phyloP scores from a whole-genome alignment of 2,113 vertebrate genomes.

The Embiotoca jacksoni region DNA sequence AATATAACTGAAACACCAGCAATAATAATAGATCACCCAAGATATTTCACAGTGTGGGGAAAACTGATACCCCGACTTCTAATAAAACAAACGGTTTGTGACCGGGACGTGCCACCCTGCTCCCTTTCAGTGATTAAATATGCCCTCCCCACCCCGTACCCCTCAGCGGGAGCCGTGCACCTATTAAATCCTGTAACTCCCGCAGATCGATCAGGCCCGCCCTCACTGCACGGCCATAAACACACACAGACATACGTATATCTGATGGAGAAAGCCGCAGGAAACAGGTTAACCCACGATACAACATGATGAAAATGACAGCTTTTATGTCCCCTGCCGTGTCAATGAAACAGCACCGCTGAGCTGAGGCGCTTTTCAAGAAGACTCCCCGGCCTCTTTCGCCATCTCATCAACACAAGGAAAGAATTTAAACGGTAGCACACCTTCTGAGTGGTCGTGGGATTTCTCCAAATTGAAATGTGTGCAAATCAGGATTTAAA shows the following conservation, averaged over 20 bases:
- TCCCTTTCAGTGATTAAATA: constrained; percentile 80
- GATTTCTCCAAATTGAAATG: constrained; percentile 30
- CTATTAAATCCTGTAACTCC: constrained; percentile 80
- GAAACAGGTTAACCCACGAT: constrained; percentile 76
- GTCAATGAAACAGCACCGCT: constrained; percentile 61
- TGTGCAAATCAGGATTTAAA: constrained; percentile 14
- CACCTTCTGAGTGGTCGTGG: constrained; percentile 15
- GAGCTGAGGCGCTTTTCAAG: constrained; percentile 56
- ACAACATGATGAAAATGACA: constrained; percentile 79
- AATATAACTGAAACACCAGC: constrained; percentile 15
- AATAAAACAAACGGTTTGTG: constrained; percentile 75
- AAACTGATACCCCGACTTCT: constrained; percentile 52
- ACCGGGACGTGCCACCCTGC: constrained; percentile 64
- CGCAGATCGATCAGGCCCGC: constrained; percentile 76
- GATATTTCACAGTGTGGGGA: constrained; percentile 29
- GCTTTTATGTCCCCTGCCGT: constrained; percentile 73
- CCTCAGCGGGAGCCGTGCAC: constrained; percentile 63
- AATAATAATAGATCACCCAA: constrained; percentile 37
- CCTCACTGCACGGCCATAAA: constrained; percentile 73
- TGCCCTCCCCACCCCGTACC: constrained; percentile 57
- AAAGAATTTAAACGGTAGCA: constrained; percentile 9
- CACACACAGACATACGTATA: constrained; percentile 74
- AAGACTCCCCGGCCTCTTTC: constrained; percentile 45
- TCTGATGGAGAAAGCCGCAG: constrained; percentile 75
- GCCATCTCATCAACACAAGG: constrained; percentile 31